A percentile compares a stretch with the other conserved stretches of the same genome.
Conservation (phyloP, 1,140 invertebrate species). For the Heliconius congener region DNA sequence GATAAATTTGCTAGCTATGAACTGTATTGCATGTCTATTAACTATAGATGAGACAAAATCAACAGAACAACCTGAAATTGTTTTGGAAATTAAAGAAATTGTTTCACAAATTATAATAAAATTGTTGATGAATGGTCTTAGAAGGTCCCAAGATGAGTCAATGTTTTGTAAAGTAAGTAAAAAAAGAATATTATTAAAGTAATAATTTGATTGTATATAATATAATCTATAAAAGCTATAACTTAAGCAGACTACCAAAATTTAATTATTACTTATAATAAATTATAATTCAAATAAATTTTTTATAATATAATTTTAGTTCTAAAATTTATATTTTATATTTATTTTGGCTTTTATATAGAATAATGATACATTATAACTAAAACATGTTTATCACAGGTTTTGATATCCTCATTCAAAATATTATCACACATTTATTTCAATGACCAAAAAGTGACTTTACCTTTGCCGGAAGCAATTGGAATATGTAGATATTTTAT, state of each 20-base stretch:
- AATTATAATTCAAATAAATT: too few species aligned
- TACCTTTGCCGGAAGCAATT: slow-evolving; percentile 60
- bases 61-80: slow-evolving; percentile 34
- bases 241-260: too few species aligned
- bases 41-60: slow-evolving; percentile 52
- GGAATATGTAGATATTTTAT: slow-evolving; percentile 65
- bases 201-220: too few species aligned
- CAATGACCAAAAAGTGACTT: slow-evolving; percentile 52
- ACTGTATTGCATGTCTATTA: slow-evolving; percentile 59
- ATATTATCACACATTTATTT: slow-evolving; percentile 66
- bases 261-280: too few species aligned
- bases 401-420: slow-evolving; percentile 65
- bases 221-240: too few species aligned
- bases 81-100: slow-evolving; percentile 50
- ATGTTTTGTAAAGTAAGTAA: slow-evolving; percentile 68
- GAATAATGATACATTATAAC: background rate
- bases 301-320: too few species aligned
- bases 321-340: too few species aligned
- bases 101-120: slow-evolving; percentile 55
- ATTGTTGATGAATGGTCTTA: slow-evolving; percentile 58
- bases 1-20: slow-evolving; percentile 55
- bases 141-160: slow-evolving; percentile 62
- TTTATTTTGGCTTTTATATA: background rate
- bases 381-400: slow-evolving; percentile 48
- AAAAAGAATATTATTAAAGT: background rate